phyloP scores from a whole-genome alignment of 1,140 invertebrate species.

The Stegodyphus dumicola region DNA sequence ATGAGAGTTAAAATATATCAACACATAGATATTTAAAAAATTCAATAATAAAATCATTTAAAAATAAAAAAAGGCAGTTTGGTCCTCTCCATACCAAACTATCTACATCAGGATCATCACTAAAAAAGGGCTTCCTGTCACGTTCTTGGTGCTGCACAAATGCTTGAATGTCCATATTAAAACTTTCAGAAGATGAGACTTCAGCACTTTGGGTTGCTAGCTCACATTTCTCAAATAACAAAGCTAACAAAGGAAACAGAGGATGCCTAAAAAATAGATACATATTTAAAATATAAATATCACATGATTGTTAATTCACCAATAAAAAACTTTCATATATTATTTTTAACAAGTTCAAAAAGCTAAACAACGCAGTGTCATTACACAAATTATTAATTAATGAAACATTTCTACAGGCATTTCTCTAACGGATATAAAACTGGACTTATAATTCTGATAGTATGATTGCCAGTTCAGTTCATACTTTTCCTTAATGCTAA shows the following conservation, averaged over 20 bases:
- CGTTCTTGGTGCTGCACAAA: constrained; percentile 92
- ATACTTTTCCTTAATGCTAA: no score
- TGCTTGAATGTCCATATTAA: constrained; percentile 88
- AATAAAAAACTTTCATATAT: no score
- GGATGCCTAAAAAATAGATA: constrained; percentile 80
- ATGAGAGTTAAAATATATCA: no score
- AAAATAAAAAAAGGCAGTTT: constrained; percentile 30
- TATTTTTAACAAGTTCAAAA: no score
- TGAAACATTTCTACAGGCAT: no score
- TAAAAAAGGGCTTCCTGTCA: constrained; percentile 85
- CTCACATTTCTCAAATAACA: constrained; percentile 97
- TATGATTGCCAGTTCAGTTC: no score
- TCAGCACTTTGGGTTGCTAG: constrained; percentile 95
- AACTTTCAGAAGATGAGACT: constrained; percentile 89
- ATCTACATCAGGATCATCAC: constrained; percentile 92
- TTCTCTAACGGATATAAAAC: no score
- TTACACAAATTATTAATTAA: no score
- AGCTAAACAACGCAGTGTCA: no score
- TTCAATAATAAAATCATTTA: not conserved
- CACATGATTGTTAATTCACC: no score
- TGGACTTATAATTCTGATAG: no score
- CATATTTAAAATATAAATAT: not conserved
- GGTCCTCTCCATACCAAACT: constrained; percentile 78
- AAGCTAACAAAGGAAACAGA: constrained; percentile 90
- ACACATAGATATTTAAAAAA: no score